Percentiles rank a stretch among this genome's conserved stretches.
phyloP scores from a whole-genome alignment of 92 coral and sea anemone genomes.

The Phenganax subtilis region DNA sequence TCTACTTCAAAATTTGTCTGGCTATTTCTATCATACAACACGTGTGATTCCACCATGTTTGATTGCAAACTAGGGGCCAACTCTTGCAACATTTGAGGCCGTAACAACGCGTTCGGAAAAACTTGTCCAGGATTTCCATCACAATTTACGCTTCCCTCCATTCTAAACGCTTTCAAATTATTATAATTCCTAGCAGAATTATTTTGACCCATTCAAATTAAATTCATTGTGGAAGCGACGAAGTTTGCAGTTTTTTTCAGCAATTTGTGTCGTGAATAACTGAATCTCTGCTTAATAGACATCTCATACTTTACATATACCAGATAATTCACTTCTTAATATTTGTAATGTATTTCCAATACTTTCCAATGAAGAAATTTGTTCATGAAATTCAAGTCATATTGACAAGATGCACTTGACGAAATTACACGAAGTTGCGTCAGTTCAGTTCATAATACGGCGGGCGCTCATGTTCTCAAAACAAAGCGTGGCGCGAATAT shows the following conservation, averaged over 20 bases:
- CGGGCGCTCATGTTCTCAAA: too few species aligned
- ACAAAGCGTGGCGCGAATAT: too few species aligned
- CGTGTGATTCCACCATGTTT: background rate
- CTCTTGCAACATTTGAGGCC: background rate
- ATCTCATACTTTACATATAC: background rate
- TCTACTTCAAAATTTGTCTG: too few species aligned
- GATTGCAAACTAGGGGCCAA: background rate
- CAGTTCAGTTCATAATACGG: too few species aligned
- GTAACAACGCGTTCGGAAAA: background rate
- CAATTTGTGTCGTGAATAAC: background rate
- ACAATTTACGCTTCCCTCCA: background rate
- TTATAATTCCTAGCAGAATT: background rate
- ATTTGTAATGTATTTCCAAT: too few species aligned
- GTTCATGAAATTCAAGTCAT: too few species aligned
- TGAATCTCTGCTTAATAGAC: background rate
- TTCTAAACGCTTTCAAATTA: constrained; percentile 3
- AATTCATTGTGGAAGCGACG: background rate
- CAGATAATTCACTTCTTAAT: too few species aligned
- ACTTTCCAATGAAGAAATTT: too few species aligned
- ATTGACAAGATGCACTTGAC: too few species aligned
- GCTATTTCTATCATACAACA: background rate
- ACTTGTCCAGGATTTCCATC: background rate
- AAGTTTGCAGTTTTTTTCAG: background rate
- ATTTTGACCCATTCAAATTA: background rate
- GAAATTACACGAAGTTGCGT: too few species aligned